Evolutionary conservation across 2,797 vertebrate genomes (phyloP), one percentile per base, ranked within the genome.

Genomic region (Amblyopsis hoosieri): DNA sequence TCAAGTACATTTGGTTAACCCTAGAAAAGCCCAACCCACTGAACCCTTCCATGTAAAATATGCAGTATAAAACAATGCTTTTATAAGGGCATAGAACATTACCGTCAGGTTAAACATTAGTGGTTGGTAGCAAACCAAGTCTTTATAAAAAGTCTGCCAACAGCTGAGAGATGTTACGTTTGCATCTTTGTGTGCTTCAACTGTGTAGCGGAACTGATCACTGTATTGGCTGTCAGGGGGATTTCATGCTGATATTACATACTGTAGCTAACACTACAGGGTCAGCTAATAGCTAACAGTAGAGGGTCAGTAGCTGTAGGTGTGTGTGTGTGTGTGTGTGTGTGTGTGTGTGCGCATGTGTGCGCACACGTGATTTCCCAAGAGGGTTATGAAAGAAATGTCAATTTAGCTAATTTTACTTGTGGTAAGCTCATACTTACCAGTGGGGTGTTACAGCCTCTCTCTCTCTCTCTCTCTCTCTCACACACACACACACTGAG

Each of bases 191-290:
- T 74, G 59, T 66, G 67, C 60, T 70, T 17, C 0, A 47, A 62
- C 52, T 3, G 54, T 49, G 1, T 14, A 62, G 74, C 50, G 31
- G 45, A 60, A 66, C 2, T 11, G 52, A 7, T 49, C 3, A 0
- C 31, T 75, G 76, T 80, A 63, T 55, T 71, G 69, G 10, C 46
- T 0, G 23, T 3, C 42, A 60, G 62, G 55, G 67, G 62, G 52
- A 70, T 82, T 84, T 76, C 75, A 29, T 67, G 76, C 80, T 83
- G 72, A 82, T 62, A 52, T 66, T 6, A 63, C 49, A 45, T 2
- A 23, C 3, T 3, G 23, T 23, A 2, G 15, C 17, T n/a, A 12
- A 69, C n/a, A 45, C 4, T 45, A 14, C 5, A 10, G 12, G 45
- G 8, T 17, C 33, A 12, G 23, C 12, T 42, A 42, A 42, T 13